Evolutionary conservation across 2,113 vertebrate species (phyloP).

Genomic region (Glaucidium brasilianum): DNA sequence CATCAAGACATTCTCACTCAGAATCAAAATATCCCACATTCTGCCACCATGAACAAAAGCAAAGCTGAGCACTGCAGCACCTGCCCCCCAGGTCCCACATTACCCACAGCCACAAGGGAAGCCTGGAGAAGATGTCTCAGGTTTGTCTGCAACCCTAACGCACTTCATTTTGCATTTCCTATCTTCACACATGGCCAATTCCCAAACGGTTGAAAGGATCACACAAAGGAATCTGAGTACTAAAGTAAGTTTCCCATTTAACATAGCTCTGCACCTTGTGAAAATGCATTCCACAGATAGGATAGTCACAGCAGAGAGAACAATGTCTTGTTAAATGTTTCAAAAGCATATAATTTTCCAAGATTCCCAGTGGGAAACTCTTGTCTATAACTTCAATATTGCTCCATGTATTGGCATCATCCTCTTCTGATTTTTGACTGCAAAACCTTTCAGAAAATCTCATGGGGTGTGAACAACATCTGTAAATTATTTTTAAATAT

Average conservation of each 20-base stretch:
- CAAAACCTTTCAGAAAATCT: background rate
- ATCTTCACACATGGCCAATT: background rate
- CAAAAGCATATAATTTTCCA: background rate
- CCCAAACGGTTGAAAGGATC: background rate
- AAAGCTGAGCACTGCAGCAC: background rate
- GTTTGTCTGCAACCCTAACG: background rate
- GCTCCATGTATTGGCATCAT: background rate
- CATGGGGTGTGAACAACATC: background rate
- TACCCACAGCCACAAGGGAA: background rate
- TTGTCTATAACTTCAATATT: background rate
- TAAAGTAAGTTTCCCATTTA: background rate
- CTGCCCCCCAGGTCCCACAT: fast-evolving
- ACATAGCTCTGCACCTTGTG: background rate
- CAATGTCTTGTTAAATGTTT: background rate
- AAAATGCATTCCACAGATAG: background rate
- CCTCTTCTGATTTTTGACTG: background rate
- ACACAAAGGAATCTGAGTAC: background rate
- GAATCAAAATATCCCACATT: background rate
- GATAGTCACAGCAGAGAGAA: background rate
- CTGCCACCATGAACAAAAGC: background rate
- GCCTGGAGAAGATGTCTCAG: background rate
- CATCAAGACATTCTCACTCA: background rate
- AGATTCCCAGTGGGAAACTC: background rate
- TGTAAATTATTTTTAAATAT: background rate
- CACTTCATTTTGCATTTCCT: background rate